Percentiles rank a stretch among this genome's conserved stretches.
Evolutionary conservation across 2,113 vertebrate species (phyloP).

Genomic region (Talpa occidentalis): DNA sequence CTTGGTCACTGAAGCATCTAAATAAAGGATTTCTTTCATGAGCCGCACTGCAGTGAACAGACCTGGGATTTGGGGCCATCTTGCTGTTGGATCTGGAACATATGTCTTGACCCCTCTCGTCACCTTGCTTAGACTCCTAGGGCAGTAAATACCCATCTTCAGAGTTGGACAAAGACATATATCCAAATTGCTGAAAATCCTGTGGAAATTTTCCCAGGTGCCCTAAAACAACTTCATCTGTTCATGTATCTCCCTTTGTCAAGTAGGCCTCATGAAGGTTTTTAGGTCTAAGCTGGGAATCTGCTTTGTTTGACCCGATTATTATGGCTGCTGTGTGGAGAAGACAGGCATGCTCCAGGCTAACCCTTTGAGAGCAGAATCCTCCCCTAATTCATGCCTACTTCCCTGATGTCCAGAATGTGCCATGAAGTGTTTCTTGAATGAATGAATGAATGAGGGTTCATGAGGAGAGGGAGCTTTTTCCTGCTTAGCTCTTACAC

Average conservation of each 20-base stretch:
- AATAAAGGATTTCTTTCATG: slow-evolving; percentile 69
- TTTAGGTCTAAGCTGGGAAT: neutral
- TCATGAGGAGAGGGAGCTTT: neutral
- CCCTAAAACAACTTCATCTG: neutral
- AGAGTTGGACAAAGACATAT: neutral
- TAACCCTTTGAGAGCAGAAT: neutral
- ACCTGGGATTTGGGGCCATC: neutral
- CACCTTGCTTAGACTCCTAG: neutral
- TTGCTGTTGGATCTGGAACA: neutral
- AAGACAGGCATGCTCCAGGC: neutral
- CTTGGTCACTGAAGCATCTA: slow-evolving; percentile 58
- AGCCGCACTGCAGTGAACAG: slow-evolving; percentile 20
- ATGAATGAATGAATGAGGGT: neutral
- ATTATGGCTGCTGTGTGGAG: neutral
- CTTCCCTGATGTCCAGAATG: neutral
- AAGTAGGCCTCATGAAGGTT: neutral
- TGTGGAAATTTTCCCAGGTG: neutral
- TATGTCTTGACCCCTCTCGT: neutral
- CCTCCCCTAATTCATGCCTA: neutral
- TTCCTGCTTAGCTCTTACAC: neutral
- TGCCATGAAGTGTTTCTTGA: neutral
- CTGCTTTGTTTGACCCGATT: neutral
- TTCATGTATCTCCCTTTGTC: neutral
- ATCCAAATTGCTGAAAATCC: neutral
- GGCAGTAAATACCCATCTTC: neutral